Evolutionary conservation across 2,797 vertebrate genomes (phyloP), one percentile per base, ranked within the genome.

Genomic region (Acanthurus leucopareius): DNA sequence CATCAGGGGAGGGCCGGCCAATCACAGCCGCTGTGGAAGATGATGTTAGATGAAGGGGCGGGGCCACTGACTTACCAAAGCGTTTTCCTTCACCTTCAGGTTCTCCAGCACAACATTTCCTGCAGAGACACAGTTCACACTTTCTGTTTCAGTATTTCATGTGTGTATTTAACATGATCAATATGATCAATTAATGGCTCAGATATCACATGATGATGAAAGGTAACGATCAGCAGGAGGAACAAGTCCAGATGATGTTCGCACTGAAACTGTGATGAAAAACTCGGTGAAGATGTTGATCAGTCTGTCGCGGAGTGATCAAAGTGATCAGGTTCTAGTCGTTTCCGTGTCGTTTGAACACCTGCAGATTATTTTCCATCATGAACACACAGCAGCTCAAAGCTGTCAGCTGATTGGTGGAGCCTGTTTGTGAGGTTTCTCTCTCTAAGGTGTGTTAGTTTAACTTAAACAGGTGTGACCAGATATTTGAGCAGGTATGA

Each of bases 51-150:
- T 1, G 5, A 19, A 16, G 58, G 22, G 60, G 28, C 2, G 15
- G 45, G 16, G 13, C 42, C 7, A 40, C 9, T 20, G 5, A 93
- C 97, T 96, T 87, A 99, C 98, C 95, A 99, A 91, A n/a, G 97
- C 97, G 80, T 98, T 98, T 91, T 99, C 98, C 90, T 97, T 98
- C 83, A 99, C 97, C 85, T 92, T 95, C 51, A 99, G 93, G 82
- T 99, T 99, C 88, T 99, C 97, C 59, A 99, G 95, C 3, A 97
- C 97, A 63, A 99, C 97, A 85, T 98, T 97, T 84, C 98, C 98
- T 99, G 73, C 51, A 92, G 70, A 68, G 79, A 59, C 48, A 86
- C 62, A 83, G 13, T 19, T 63, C 4, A 35, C n/a, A n/a, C n/a
- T n/a, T n/a, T n/a, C n/a, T n/a, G n/a, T n/a, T n/a, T n/a, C n/a